phyloP scores from a whole-genome alignment of 2,888 invertebrate genomes.

The Chouioia cunea region DNA sequence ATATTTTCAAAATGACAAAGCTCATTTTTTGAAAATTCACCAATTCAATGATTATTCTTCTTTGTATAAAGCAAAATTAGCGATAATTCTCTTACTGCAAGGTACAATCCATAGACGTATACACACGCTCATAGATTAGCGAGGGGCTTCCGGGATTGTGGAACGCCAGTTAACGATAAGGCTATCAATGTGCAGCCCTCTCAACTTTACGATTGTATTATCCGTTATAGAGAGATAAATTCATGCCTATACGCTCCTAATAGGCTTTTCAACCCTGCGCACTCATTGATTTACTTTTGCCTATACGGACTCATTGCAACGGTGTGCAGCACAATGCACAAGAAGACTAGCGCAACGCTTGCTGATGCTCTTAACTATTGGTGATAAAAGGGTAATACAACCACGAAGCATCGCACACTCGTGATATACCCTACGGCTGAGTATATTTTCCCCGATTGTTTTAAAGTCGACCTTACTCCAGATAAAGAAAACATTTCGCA shows the following conservation, averaged over 20 bases:
- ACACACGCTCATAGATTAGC: not conserved
- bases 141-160: conserved; percentile 54
- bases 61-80: conserved; percentile 24
- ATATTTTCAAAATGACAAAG: no score
- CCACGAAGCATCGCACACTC: conserved; percentile 19
- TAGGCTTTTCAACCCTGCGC: conserved; percentile 52
- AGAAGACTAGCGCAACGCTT: no score
- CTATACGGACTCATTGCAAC: not conserved
- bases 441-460: conserved; percentile 20
- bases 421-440: not conserved
- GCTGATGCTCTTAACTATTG: not conserved
- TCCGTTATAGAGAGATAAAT: conserved; percentile 57
- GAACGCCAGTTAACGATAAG: conserved; percentile 53
- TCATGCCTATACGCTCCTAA: conserved; percentile 54
- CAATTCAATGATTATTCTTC: no score
- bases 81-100: conserved; percentile 33
- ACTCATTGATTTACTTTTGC: conserved; percentile 44
- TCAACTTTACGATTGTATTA: conserved; percentile 57
- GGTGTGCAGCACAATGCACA: conserved; percentile 31
- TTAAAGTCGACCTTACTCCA: not conserved
- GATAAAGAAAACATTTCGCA: conserved; percentile 1
- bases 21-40: no score
- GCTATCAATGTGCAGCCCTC: conserved; percentile 51
- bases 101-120: no score
- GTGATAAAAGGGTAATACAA: not conserved